Evolutionary conservation across 2,888 invertebrate species (phyloP), one percentile per base, ranked within the genome.

Genomic region (Rhamnusium bicolor): DNA sequence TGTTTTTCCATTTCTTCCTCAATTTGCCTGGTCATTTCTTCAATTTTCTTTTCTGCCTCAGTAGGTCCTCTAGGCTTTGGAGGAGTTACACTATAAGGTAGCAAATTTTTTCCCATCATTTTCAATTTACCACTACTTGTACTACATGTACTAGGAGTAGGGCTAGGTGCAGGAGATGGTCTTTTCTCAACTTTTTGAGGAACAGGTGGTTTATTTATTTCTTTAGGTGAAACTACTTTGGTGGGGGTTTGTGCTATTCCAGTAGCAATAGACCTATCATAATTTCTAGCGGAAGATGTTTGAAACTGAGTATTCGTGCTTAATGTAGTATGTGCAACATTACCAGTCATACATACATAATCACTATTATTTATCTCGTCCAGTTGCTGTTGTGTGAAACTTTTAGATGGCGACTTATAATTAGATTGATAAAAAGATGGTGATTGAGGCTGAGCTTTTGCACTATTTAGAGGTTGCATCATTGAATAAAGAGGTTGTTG

Each of bases 1-100:
- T 96, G 95, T 83, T 96, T 94, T 87, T 98, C 98, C 94, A 98
- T 96, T 90, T 98, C 97, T 86, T 97, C 97, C 87, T 98, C 98
- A 77, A 98, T 91, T 85, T 97, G 96, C 66, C 96, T 91, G 12
- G 97, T 97, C 76, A 98, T 91, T 85, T 96, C 97, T 87, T 97
- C 97, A 84, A 98, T 95, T 89, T 98, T 98, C 70, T 95, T 92
- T 88, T 98, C 96, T 29, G 97, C 97, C 87, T 97, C 97, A 69
- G 96, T 96, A 18, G 96, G 96, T 2, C 97, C 97, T 82, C 94
- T 92, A 24, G 95, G 95, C 74, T 95, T 92, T 3, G 96, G 95
- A 49, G 96, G 96, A 56, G 96, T 96, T 24, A 97, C 94, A 87
- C 94, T 96, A 84, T 95, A 96, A 0, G 96, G 96, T 78, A 97